Percentiles rank a stretch among this genome's conserved stretches.
Evolutionary conservation across 2,797 vertebrate species (phyloP).

Genomic region (Neostethus bicornis): DNA sequence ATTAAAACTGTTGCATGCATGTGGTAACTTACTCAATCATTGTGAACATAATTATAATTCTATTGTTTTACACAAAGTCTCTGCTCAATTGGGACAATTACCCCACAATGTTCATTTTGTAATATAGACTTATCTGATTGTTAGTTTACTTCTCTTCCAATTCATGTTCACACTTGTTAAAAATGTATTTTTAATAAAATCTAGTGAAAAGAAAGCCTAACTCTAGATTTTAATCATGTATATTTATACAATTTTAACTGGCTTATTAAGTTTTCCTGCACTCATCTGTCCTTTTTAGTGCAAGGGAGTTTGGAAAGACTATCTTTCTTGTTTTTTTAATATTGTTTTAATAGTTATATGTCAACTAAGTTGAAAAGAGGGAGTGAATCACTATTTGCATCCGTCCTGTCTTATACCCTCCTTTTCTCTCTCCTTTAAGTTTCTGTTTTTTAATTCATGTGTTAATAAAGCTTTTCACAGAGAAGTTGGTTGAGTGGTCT

Average conservation of each 20-base stretch:
- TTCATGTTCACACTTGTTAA: constrained; percentile 67
- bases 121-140: constrained; percentile 79
- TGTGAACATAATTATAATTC: constrained; percentile 32
- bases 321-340: constrained; percentile 39
- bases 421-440: constrained; percentile 18
- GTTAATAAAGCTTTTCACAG: constrained; percentile 38
- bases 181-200: constrained; percentile 80
- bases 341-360: constrained; percentile 40
- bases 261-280: constrained; percentile 63
- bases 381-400: constrained; percentile 66
- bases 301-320: constrained; percentile 54
- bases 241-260: constrained; percentile 87
- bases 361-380: constrained; percentile 57
- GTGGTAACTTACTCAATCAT: constrained; percentile 41
- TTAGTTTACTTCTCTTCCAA: constrained; percentile 48
- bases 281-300: constrained; percentile 53
- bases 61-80: constrained; percentile 58
- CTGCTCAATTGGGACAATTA: constrained; percentile 73
- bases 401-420: constrained; percentile 45
- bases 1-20: too few relatives aligned
- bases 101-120: constrained; percentile 76
- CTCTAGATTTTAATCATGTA: constrained; percentile 92
- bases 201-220: constrained; percentile 90
- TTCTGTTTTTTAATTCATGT: constrained; percentile 41
- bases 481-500: constrained; percentile 54